phyloP scores from a whole-genome alignment of 2,797 vertebrate species.

The Onychomys arenicola region DNA sequence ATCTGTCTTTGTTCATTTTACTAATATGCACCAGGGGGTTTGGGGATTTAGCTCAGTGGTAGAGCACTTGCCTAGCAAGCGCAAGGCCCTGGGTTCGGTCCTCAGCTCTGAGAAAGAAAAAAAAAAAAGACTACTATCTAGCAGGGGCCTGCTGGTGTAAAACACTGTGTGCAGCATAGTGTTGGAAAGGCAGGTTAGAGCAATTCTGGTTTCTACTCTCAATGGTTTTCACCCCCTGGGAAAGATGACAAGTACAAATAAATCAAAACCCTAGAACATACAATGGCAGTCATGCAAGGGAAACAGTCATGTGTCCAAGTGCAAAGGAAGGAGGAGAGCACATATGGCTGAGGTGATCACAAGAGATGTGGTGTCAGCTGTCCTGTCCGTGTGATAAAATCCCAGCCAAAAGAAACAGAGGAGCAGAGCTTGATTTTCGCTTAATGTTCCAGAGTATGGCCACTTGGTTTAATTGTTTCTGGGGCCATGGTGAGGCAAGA shows the following conservation, averaged over 20 bases:
- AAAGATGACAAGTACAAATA: background rate
- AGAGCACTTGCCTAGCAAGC: no score
- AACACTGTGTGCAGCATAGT: background rate
- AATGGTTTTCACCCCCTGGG: slow-evolving; percentile 1
- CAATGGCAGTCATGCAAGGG: background rate
- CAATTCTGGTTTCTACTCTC: slow-evolving; percentile 6
- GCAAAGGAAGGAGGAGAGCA: background rate
- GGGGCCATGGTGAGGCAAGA: background rate
- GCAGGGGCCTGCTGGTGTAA: background rate
- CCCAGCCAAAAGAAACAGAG: background rate
- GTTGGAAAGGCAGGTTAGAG: slow-evolving; percentile 22
- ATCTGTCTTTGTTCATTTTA: slow-evolving; percentile 33
- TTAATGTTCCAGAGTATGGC: background rate
- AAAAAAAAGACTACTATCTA: no score
- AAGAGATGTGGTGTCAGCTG: background rate
- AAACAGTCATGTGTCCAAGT: background rate
- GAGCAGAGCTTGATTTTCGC: background rate
- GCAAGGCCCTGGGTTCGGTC: no score
- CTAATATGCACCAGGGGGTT: background rate
- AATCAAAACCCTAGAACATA: background rate
- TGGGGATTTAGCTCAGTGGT: no score
- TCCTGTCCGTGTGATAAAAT: background rate
- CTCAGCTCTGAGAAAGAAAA: no score
- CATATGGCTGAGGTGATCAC: background rate
- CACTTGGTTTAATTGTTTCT: background rate